phyloP scores from a whole-genome alignment of 2,113 vertebrate genomes.

The Saguinus midas region DNA sequence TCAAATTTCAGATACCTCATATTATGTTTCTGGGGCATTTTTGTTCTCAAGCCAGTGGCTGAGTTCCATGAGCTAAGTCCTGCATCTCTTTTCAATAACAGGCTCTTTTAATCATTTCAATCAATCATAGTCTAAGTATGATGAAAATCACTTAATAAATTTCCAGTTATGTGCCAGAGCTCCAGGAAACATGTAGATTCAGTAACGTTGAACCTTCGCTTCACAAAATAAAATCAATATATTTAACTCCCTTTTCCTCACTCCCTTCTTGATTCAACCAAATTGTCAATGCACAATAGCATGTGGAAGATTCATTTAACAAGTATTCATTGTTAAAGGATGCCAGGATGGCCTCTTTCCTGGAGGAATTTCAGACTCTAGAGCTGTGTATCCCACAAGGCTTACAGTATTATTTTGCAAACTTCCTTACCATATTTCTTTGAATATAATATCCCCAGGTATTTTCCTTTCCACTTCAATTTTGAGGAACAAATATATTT shows the following conservation, averaged over 20 bases:
- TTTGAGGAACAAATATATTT: slow-evolving; percentile 39
- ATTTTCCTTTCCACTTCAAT: slow-evolving; percentile 53
- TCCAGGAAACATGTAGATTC: not conserved
- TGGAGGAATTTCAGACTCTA: slow-evolving; percentile 33
- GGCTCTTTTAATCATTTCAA: not conserved
- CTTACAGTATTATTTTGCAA: not conserved
- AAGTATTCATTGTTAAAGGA: not conserved
- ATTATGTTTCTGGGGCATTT: slow-evolving; percentile 46
- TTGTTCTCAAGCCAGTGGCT: slow-evolving; percentile 23
- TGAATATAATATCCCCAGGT: slow-evolving; percentile 26
- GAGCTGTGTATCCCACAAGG: not conserved
- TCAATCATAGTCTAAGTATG: not conserved
- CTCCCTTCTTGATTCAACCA: not conserved
- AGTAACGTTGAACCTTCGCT: not conserved
- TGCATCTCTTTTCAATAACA: not conserved
- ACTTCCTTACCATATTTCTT: slow-evolving; percentile 54
- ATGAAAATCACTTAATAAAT: not conserved
- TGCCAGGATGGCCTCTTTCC: not conserved
- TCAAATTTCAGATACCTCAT: slow-evolving; percentile 35
- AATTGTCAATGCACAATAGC: not conserved
- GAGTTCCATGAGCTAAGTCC: not conserved
- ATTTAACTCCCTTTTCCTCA: slow-evolving; percentile 27
- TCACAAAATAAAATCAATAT: slow-evolving; percentile 26
- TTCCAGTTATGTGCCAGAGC: not conserved
- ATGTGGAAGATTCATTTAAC: not conserved